These are phyloP conservation scores for Trypoxylon attenuatum DNA, from an alignment of 2,888 invertebrate species.

Conservation along the genomic window DNA sequence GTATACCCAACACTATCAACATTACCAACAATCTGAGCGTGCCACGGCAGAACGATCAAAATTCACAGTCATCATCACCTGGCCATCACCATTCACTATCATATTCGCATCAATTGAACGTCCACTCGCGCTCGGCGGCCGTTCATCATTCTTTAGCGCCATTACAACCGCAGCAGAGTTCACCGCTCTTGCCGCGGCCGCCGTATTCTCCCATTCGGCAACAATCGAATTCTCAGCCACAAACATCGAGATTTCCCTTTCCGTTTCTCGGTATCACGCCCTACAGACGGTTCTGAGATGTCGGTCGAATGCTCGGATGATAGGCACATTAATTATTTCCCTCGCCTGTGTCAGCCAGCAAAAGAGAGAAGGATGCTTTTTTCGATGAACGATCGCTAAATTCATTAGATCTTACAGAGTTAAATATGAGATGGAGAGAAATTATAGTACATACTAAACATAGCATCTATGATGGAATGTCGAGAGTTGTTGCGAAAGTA, in stretches of 20 bases:
- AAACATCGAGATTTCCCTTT: constrained; percentile 67
- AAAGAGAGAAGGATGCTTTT: constrained; percentile 43
- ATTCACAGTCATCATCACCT: constrained; percentile 66
- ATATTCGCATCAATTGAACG: constrained; percentile 58
- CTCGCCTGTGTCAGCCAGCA: constrained; percentile 32
- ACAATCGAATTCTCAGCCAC: constrained; percentile 55
- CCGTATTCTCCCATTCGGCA: constrained; percentile 53
- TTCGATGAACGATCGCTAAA: constrained; percentile 18
- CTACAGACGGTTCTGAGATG: constrained; percentile 68
- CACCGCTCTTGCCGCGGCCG: constrained; percentile 58
- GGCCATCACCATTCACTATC: constrained; percentile 65
- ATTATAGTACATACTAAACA: too few relatives aligned
- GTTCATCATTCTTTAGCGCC: constrained; percentile 63
- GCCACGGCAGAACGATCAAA: constrained; percentile 59
- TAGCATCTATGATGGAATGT: too few relatives aligned
- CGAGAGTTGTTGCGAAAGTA: constrained; percentile 41
- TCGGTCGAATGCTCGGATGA: constrained; percentile 22
- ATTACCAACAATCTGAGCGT: constrained; percentile 62
- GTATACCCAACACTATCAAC: constrained; percentile 60
- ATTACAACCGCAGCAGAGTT: constrained; percentile 62
- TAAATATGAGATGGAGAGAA: too few relatives aligned
- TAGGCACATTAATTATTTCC: constrained; percentile 34
- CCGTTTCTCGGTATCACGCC: constrained; percentile 69
- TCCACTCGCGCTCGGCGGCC: constrained; percentile 61
- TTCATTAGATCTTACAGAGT: constrained; percentile 1